A percentile compares a stretch with the other conserved stretches of the same genome.
Conservation (phyloP, 1,140 invertebrate genomes). For the Lerema accius region DNA sequence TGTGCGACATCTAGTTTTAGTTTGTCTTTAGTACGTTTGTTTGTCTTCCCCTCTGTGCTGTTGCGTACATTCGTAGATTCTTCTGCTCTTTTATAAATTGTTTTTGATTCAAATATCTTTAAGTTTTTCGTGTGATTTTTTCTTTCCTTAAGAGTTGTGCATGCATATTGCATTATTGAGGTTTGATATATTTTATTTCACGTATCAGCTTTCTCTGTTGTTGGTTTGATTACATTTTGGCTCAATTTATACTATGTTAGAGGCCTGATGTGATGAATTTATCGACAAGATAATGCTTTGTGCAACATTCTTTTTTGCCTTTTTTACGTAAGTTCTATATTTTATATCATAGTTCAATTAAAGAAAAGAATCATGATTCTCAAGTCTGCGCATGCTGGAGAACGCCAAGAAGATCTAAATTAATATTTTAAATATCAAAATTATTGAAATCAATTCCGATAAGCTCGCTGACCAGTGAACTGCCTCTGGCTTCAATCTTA, state of each 20-base stretch:
- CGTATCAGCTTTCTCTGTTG: conserved; percentile 14
- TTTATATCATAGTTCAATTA: conserved; percentile 46
- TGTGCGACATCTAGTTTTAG: conserved; percentile 61
- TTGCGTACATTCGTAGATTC: conserved; percentile 44
- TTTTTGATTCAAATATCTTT: conserved; percentile 28
- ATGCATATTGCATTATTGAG: conserved; percentile 41
- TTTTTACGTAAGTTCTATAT: conserved; percentile 33
- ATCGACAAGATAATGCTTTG: conserved; percentile 57
- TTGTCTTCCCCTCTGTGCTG: conserved; percentile 54
- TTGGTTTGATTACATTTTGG: conserved; percentile 72
- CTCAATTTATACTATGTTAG: conserved; percentile 70
- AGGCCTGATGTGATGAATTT: conserved; percentile 58
- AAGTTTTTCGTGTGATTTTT: conserved; percentile 22
- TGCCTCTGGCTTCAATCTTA: conserved; percentile 47
- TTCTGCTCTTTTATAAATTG: conserved; percentile 49
- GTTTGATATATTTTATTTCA: conserved; percentile 16
- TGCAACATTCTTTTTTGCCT: conserved; percentile 57
- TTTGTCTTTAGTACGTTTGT: conserved; percentile 58
- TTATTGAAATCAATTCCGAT: conserved; percentile 4
- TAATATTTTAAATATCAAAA: conserved; percentile 7
- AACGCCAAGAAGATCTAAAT: conserved; percentile 28
- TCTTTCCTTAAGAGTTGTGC: conserved; percentile 39
- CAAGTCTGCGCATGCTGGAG: conserved; percentile 62
- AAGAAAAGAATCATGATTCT: conserved; percentile 44
- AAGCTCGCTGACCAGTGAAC: conserved; percentile 30